Evolutionary conservation across 1,140 invertebrate species (phyloP).

Genomic region (Triops longicaudatus): DNA sequence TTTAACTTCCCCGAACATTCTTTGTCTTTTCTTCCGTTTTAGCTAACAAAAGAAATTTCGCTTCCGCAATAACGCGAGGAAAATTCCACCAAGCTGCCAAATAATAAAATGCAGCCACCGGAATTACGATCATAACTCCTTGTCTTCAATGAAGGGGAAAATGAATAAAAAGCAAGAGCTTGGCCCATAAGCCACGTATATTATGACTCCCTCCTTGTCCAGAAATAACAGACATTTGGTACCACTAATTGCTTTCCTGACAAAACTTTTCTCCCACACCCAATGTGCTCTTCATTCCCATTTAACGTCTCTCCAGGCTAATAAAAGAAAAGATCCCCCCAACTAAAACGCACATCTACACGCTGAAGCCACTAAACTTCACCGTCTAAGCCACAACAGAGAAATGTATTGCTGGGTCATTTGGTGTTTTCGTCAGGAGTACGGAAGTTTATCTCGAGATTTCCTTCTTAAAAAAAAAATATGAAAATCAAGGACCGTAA

Average conservation of each 20-base stretch:
- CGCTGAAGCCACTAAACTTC: too few relatives aligned
- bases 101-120: background rate
- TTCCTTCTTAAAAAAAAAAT: too few relatives aligned
- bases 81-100: background rate
- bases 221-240: background rate
- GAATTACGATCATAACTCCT: background rate
- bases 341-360: background rate
- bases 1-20: too few relatives aligned
- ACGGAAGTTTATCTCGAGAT: too few relatives aligned
- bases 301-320: background rate
- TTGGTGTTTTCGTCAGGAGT: too few relatives aligned
- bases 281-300: background rate
- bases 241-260: background rate
- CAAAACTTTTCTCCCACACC: slow-evolving; percentile 3
- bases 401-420: too few relatives aligned
- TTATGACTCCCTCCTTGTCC: slow-evolving; percentile 8
- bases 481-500: too few relatives aligned
- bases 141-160: background rate
- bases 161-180: background rate
- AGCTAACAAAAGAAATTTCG: too few relatives aligned
- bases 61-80: background rate
- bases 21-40: too few relatives aligned
- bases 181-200: background rate
- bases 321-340: slow-evolving; percentile 6
- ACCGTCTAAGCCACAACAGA: too few relatives aligned